Evolutionary conservation across 1,140 invertebrate species (phyloP).

Genomic region (Bombus waltoni): DNA sequence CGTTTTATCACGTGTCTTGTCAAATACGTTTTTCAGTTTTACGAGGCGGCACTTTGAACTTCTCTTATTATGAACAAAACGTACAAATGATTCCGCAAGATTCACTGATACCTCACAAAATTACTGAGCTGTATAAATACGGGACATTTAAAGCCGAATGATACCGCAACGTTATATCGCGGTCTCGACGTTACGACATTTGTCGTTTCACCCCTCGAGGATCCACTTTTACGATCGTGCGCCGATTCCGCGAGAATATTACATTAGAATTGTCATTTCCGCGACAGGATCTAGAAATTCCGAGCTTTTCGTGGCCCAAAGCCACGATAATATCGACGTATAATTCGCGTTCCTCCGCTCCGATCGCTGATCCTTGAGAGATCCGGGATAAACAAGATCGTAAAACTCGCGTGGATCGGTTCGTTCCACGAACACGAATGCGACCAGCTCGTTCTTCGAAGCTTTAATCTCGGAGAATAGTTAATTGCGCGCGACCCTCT

Average conservation of each 20-base stretch:
- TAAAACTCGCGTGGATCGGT: constrained; percentile 59
- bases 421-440: constrained; percentile 42
- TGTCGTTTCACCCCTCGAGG: background rate
- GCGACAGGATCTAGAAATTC: constrained; percentile 7
- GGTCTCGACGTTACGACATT: too few species aligned
- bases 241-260: constrained; percentile 4
- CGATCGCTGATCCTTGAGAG: background rate
- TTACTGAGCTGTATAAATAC: background rate
- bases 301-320: background rate
- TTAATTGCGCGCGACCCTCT: too few species aligned
- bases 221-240: constrained; percentile 7
- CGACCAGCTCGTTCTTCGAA: background rate
- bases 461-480: background rate
- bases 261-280: constrained; percentile 2
- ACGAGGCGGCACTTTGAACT: background rate
- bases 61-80: background rate
- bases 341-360: constrained; percentile 15
- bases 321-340: background rate
- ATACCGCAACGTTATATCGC: background rate
- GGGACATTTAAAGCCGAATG: background rate
- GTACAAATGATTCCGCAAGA: background rate
- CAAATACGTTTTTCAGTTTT: background rate
- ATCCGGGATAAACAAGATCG: constrained; percentile 67
- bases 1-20: background rate
- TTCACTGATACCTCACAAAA: background rate